These are phyloP conservation scores for Sturnira hondurensis DNA, from an alignment of 2,113 vertebrate species.

Conservation along the genomic window DNA sequence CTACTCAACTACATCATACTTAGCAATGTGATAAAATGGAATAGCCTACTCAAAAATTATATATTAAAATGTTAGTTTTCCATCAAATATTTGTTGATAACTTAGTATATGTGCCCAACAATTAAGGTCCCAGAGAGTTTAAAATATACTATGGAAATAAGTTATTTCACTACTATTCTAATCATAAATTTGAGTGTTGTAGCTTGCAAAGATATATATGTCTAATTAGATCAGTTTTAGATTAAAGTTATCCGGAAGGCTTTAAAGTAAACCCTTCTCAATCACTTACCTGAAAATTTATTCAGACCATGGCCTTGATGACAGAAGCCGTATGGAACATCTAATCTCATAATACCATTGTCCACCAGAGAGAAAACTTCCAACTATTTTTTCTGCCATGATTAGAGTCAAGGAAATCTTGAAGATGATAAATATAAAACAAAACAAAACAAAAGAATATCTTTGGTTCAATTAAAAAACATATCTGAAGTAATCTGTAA, in stretches of 20 bases:
- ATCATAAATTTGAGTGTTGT: neutral
- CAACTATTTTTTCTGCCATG: neutral
- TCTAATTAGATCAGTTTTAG: neutral
- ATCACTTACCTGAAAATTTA: neutral
- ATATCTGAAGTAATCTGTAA: neutral
- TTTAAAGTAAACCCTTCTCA: conserved; percentile 17
- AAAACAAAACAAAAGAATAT: neutral
- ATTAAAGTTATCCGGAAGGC: neutral
- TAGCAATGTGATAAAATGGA: conserved; percentile 19
- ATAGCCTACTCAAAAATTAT: neutral
- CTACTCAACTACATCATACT: neutral
- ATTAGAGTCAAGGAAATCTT: neutral
- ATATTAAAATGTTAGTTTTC: neutral
- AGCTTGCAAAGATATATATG: neutral
- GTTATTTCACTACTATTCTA: conserved; percentile 6
- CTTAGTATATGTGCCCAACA: neutral
- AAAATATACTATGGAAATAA: neutral
- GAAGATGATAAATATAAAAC: neutral
- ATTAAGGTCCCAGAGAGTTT: neutral
- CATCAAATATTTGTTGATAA: conserved; percentile 13
- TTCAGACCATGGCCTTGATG: neutral
- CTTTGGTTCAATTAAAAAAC: neutral
- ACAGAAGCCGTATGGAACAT: neutral
- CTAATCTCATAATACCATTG: neutral
- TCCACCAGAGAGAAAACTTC: neutral